phyloP scores from a whole-genome alignment of 2,888 invertebrate genomes.

The Drosophila mimetica region DNA sequence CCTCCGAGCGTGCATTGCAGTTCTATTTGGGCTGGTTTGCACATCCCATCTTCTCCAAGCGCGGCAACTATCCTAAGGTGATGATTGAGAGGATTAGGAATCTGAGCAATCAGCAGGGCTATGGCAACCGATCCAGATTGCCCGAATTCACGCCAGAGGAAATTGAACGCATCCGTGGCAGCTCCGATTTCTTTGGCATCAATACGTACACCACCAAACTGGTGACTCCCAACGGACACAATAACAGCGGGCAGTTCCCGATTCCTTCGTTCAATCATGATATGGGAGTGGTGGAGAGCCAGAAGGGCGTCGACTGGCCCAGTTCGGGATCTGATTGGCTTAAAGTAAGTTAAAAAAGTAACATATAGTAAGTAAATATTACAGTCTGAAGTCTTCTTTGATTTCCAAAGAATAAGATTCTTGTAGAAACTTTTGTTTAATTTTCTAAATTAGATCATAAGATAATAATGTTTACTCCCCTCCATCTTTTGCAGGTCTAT shows the following conservation, averaged over 20 bases:
- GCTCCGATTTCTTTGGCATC: conserved; percentile 90
- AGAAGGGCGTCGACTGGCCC: conserved; percentile 87
- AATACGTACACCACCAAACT: conserved; percentile 89
- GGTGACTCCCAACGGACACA: conserved; percentile 83
- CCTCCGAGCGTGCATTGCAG: conserved; percentile 87
- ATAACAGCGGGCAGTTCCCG: conserved; percentile 82
- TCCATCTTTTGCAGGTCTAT: conserved; percentile 85
- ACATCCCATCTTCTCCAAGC: conserved; percentile 87
- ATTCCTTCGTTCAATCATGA: conserved; percentile 87
- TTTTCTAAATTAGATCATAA: too few relatives aligned
- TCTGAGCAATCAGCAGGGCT: conserved; percentile 87
- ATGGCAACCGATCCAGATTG: conserved; percentile 86
- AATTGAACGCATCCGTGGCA: conserved; percentile 86
- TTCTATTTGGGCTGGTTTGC: conserved; percentile 89
- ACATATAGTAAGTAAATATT: too few relatives aligned
- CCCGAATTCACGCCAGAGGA: conserved; percentile 87
- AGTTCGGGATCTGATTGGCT: conserved; percentile 87
- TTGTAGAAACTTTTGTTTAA: too few relatives aligned
- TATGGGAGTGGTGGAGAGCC: conserved; percentile 86
- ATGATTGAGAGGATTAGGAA: conserved; percentile 87
- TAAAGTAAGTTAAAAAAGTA: conserved; percentile 84
- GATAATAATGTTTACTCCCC: too few relatives aligned
- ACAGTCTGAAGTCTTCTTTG: too few relatives aligned
- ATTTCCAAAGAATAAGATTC: too few relatives aligned
- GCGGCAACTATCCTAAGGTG: conserved; percentile 88